Conservation (phyloP, 2,888 invertebrate genomes). For the Invenusta paracnida region DNA sequence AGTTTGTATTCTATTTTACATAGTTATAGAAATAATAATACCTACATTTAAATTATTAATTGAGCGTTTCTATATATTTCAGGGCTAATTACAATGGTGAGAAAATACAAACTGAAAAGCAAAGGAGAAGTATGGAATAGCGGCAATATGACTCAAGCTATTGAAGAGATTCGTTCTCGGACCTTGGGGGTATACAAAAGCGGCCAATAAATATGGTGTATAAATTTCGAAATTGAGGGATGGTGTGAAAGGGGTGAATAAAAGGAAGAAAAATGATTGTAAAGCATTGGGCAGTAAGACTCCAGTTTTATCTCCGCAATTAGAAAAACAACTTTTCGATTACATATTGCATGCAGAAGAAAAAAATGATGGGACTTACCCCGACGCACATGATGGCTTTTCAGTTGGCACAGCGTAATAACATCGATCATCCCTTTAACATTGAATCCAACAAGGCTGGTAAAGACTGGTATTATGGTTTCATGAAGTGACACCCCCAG, state of each 20-base stretch:
- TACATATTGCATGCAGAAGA: neutral
- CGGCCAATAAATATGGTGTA: neutral
- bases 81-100: neutral
- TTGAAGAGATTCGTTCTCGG: neutral
- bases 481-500: neutral
- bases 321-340: neutral
- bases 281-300: neutral
- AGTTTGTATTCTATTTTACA: neutral
- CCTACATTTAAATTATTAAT: neutral
- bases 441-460: neutral
- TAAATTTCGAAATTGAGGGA: neutral
- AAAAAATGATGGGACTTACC: neutral
- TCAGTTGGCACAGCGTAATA: neutral
- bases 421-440: neutral
- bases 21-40: neutral
- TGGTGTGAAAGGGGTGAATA: neutral
- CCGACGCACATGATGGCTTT: neutral
- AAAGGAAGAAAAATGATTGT: neutral
- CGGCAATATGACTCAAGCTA: neutral
- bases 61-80: neutral
- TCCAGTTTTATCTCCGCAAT: neutral
- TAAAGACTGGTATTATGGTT: neutral
- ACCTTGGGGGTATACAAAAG: neutral
- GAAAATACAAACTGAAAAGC: neutral
- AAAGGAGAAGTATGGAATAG: neutral